Conservation (phyloP, 2,888 invertebrate species). For the Drosophila neonasuta region DNA sequence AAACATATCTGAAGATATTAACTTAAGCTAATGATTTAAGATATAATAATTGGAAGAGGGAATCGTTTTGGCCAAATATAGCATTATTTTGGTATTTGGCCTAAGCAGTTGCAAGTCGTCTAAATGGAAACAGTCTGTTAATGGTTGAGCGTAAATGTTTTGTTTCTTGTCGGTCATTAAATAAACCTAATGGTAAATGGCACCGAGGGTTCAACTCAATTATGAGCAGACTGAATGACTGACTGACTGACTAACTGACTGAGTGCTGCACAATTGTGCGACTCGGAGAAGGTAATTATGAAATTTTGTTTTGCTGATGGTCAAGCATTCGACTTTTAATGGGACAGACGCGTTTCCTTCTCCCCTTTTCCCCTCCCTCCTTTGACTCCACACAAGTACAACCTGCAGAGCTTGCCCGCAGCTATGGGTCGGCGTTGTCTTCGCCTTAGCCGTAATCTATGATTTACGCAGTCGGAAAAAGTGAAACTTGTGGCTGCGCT, state of each 20-base stretch:
- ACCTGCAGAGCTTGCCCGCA: conserved; percentile 33
- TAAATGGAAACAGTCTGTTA: conserved; percentile 31
- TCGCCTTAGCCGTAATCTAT: conserved; percentile 34
- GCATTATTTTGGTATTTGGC: conserved; percentile 1
- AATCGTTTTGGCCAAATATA: conserved; percentile 1
- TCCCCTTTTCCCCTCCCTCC: neutral
- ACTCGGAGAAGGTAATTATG: conserved; percentile 48
- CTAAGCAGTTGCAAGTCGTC: conserved; percentile 4
- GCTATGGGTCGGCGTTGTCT: conserved; percentile 45
- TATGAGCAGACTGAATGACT: conserved; percentile 26
- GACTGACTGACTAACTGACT: conserved; percentile 1
- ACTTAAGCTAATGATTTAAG: neutral
- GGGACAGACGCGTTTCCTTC: conserved; percentile 11
- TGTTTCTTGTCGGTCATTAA: conserved; percentile 36
- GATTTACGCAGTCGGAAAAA: conserved; percentile 50
- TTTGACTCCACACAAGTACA: neutral
- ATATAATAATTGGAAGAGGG: neutral
- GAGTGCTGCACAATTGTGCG: conserved; percentile 37
- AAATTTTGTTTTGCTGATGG: conserved; percentile 41
- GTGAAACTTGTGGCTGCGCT: conserved; percentile 53
- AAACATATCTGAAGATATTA: neutral
- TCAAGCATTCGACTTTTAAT: conserved; percentile 30
- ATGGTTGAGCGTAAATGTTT: conserved; percentile 37
- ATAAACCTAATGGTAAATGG: conserved; percentile 35
- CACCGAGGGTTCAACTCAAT: conserved; percentile 47